Conservation (phyloP, 1,140 invertebrate genomes). For the Drosophila biarmipes region DNA sequence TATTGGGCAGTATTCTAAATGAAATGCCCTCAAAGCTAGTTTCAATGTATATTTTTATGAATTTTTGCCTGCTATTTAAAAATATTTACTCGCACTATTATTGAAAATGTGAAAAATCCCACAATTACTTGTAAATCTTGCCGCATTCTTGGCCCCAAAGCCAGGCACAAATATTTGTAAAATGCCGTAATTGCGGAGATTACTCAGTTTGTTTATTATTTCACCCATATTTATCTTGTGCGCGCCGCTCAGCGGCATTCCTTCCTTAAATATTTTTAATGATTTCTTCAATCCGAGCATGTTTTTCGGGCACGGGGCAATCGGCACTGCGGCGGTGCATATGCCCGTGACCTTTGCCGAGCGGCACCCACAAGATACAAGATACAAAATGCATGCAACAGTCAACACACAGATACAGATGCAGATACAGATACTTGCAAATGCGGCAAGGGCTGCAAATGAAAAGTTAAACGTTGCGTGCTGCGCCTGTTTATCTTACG, state of each 20-base stretch:
- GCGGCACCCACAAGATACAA: constrained; percentile 27
- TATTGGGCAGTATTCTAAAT: constrained; percentile 27
- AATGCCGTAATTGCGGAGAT: constrained; percentile 16
- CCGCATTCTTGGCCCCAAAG: constrained; percentile 1
- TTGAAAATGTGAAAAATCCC: background rate
- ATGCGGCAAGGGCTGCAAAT: constrained; percentile 62
- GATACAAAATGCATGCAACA: constrained; percentile 4
- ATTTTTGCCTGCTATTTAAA: too few species aligned
- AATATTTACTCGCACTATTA: too few species aligned
- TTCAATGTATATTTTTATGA: too few species aligned
- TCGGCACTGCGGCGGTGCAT: constrained; percentile 56
- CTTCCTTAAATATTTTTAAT: constrained; percentile 55
- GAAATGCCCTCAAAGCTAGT: constrained; percentile 2
- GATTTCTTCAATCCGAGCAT: constrained; percentile 55
- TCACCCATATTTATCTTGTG: constrained; percentile 9
- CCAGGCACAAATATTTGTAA: constrained; percentile 18
- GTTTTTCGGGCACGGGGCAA: constrained; percentile 35
- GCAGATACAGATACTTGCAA: constrained; percentile 49
- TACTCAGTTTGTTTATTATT: constrained; percentile 31
- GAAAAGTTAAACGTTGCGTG: constrained; percentile 82
- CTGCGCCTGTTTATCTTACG: constrained; percentile 81
- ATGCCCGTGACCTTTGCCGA: constrained; percentile 74
- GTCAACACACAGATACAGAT: background rate
- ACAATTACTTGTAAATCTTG: background rate
- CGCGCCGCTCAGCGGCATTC: constrained; percentile 6